Evolutionary conservation across 2,113 vertebrate species (phyloP).

Genomic region (Elgaria multicarinata): DNA sequence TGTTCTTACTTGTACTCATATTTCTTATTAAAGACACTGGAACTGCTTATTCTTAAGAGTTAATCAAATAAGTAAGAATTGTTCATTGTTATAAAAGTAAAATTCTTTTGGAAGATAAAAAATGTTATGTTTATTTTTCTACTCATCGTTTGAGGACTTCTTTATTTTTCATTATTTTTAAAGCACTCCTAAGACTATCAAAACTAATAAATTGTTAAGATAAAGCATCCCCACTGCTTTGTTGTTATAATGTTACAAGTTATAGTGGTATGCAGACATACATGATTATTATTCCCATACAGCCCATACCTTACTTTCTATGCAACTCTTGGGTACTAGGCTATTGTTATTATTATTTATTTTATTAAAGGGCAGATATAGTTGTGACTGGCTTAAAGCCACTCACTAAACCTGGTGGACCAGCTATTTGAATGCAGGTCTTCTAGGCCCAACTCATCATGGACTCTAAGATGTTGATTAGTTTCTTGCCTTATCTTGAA

Average conservation of each 20-base stretch:
- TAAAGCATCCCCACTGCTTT: neutral
- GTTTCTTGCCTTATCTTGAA: constrained; percentile 3
- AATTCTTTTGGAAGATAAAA: neutral
- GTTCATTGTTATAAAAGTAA: neutral
- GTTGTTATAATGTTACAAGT: neutral
- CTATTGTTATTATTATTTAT: neutral
- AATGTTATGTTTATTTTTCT: constrained; percentile 20
- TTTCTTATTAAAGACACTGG: neutral
- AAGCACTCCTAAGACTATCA: neutral
- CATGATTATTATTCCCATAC: neutral
- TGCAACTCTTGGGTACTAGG: neutral
- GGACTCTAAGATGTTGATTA: neutral
- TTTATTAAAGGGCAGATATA: neutral
- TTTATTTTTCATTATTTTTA: neutral
- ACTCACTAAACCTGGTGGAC: neutral
- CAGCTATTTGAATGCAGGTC: neutral
- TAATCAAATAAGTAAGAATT: constrained; percentile 2
- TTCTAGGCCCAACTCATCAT: neutral
- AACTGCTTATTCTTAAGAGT: constrained; percentile 5
- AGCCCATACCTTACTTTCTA: too few species aligned
- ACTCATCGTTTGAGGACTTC: neutral
- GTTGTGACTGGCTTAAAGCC: neutral
- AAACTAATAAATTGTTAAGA: neutral
- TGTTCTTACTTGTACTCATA: neutral
- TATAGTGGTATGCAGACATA: neutral